phyloP scores from a whole-genome alignment of 2,797 vertebrate genomes.

The Parambassis ranga region DNA sequence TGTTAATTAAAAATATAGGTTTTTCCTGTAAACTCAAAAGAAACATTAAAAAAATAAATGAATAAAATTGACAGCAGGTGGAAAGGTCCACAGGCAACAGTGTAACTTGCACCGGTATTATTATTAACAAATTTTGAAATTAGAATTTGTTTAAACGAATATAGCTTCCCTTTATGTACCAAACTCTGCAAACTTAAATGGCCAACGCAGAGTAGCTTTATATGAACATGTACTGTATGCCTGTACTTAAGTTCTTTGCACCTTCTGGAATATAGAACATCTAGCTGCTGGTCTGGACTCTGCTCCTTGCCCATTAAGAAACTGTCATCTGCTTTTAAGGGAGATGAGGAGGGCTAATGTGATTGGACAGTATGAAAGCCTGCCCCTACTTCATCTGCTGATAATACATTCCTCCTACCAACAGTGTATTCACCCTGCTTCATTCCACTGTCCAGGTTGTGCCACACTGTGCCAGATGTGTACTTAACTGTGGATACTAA shows the following conservation, averaged over 20 bases:
- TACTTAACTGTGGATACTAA: constrained; percentile 24
- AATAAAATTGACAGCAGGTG: too few species aligned
- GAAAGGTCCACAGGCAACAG: too few species aligned
- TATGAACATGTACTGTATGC: neutral
- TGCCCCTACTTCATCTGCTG: constrained; percentile 20
- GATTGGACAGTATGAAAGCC: constrained; percentile 42
- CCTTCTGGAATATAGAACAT: neutral
- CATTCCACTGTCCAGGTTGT: constrained; percentile 21
- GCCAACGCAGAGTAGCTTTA: neutral
- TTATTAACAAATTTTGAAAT: too few species aligned
- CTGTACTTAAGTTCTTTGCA: neutral
- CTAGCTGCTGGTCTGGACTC: neutral
- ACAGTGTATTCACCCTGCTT: constrained; percentile 29
- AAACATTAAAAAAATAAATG: too few species aligned
- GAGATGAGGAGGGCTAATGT: constrained; percentile 32
- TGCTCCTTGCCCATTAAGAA: constrained; percentile 21
- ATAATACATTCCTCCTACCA: constrained; percentile 51
- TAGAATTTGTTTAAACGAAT: too few species aligned
- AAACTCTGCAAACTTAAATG: neutral
- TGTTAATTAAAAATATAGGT: too few species aligned
- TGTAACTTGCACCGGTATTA: too few species aligned
- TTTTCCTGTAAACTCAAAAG: too few species aligned
- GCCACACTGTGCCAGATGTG: neutral
- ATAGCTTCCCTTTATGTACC: too few species aligned
- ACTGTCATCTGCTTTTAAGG: constrained; percentile 38